These are phyloP conservation scores for Drosophila peninsularis DNA, from an alignment of 2,888 invertebrate genomes.

Conservation along the genomic window DNA sequence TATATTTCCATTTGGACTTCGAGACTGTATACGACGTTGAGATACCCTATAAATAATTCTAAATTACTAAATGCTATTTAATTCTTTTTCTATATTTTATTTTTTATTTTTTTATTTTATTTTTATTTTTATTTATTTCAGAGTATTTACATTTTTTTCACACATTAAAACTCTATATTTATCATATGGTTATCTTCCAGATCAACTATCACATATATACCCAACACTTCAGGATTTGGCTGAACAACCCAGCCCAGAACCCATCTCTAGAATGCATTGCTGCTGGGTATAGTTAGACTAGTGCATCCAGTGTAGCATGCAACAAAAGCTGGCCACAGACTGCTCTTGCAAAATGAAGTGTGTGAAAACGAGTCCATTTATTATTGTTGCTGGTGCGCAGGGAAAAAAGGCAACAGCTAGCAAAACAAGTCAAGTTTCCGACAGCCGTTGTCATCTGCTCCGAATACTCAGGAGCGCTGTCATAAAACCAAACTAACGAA, in stretches of 20 bases:
- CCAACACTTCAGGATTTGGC: neutral
- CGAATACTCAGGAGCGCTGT: constrained; percentile 27
- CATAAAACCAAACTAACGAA: constrained; percentile 22
- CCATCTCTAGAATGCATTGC: neutral
- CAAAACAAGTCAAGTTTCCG: constrained; percentile 60
- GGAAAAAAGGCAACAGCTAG: constrained; percentile 3
- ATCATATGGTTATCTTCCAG: too few relatives aligned
- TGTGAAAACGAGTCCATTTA: constrained; percentile 61
- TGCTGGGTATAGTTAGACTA: constrained; percentile 3
- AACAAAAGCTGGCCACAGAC: constrained; percentile 31
- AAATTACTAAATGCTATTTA: too few relatives aligned
- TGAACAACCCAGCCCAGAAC: neutral
- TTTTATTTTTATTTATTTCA: neutral
- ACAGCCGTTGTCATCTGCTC: constrained; percentile 60
- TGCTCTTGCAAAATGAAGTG: constrained; percentile 55
- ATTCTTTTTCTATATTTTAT: too few relatives aligned
- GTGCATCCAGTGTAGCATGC: constrained; percentile 3
- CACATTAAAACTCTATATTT: too few relatives aligned
- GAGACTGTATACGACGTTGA: neutral
- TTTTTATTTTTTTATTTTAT: neutral
- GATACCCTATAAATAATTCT: neutral
- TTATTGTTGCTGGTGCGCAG: constrained; percentile 38
- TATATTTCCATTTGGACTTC: neutral
- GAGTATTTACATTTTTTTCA: too few relatives aligned
- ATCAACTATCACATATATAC: neutral